Evolutionary conservation across 1,140 invertebrate species (phyloP).

Genomic region (Brachionus asplanchnoidis): DNA sequence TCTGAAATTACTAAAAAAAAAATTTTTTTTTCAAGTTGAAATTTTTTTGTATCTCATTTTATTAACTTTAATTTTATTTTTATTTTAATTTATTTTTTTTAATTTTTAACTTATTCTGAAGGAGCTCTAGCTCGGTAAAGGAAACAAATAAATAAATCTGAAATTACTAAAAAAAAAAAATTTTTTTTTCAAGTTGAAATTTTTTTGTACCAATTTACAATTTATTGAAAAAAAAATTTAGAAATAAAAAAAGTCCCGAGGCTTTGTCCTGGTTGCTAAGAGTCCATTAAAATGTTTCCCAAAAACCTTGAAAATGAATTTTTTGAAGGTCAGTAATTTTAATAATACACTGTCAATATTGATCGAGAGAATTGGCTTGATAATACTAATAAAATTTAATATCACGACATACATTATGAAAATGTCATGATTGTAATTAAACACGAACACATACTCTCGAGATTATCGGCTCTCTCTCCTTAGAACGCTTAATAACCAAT

Average conservation of each 20-base stretch:
- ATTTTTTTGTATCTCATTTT: too few relatives aligned
- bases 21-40: not conserved
- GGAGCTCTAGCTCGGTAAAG: too few relatives aligned
- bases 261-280: not conserved
- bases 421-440: conserved; percentile 4
- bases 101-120: too few relatives aligned
- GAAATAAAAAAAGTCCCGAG: not conserved
- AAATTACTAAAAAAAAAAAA: not conserved
- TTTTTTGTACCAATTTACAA: too few relatives aligned
- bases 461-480: not conserved
- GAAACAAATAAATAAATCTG: too few relatives aligned
- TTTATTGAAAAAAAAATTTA: not conserved
- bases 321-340: not conserved
- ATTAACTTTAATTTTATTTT: too few relatives aligned
- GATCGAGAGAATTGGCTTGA: not conserved
- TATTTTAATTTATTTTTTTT: too few relatives aligned
- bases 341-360: conserved; percentile 4
- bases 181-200: not conserved
- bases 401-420: not conserved
- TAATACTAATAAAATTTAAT: conserved; percentile 2
- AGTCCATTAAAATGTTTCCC: not conserved
- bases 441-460: not conserved
- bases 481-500: not conserved
- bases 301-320: not conserved
- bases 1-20: not conserved